Evolutionary conservation across 2,797 vertebrate species (phyloP), one percentile per base, ranked within the genome.

Genomic region (Chanos chanos): DNA sequence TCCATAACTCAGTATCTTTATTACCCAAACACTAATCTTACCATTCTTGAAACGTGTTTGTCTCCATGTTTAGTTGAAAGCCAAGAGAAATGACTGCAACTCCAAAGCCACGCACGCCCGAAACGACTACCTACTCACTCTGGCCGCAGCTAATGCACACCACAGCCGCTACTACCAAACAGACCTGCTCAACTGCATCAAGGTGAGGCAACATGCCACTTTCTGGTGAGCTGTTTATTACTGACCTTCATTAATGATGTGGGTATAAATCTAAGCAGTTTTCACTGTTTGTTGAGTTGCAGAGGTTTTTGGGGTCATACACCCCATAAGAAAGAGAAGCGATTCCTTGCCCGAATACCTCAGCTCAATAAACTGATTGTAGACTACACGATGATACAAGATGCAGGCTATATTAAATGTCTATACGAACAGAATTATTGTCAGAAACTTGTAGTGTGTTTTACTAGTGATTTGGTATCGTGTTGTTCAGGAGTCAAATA

Each of bases 131-230:
- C 89, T 99, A 65, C 92, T 99, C 63, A 98, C 94, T 0, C 82
- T 99, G 73, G 95, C 96, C 51, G 96, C 96, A 50, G 95, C 95
- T 53, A 99, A 98, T 4, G 95, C 94, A 48, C 96, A 99, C 77
- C 95, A 96, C 15, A 94, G 98, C 74, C 95, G 94, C 76, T 99
- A 98, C 80, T 99, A 98, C 79, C 93, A 97, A 41, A 96, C 90
- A 4, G 96, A 99, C 75, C 85, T 99, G 31, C 86, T 94, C 37
- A 93, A 92, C 84, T 93, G 93, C 74, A 98, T 97, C 86, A 95
- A 97, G 95, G 96, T 99, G 87, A 22, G 61, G 18, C 18, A 34
- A 12, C 16, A 13, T 4, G n/a, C 31, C 12, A 10, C 34, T 5
- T 7, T 36, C 33, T 13, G 13, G 10, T 13, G 2, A 18, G 1